phyloP scores from a whole-genome alignment of 2,113 vertebrate genomes.

The Triplophysa siluroides region DNA sequence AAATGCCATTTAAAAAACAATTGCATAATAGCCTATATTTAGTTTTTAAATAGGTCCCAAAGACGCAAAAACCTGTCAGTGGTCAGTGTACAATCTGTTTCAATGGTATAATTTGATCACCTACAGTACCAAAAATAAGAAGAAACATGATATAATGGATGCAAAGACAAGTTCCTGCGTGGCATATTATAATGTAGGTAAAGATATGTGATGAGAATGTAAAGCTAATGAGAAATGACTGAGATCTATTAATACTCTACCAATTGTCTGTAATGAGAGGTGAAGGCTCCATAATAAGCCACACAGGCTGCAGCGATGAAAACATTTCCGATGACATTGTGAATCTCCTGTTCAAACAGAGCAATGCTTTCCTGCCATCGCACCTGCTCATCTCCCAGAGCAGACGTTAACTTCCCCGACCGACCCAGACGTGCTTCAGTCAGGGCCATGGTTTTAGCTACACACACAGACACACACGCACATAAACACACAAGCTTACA shows the following conservation, averaged over 20 bases:
- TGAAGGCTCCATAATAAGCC: conserved; percentile 84
- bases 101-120: neutral
- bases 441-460: conserved; percentile 79
- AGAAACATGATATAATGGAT: neutral
- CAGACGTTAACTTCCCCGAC: conserved; percentile 79
- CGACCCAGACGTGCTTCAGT: conserved; percentile 76
- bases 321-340: conserved; percentile 80
- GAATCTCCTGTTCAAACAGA: conserved; percentile 78
- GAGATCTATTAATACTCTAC: conserved; percentile 57
- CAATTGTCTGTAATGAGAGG: conserved; percentile 79
- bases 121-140: neutral
- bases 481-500: neutral
- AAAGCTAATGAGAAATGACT: neutral
- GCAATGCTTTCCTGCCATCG: conserved; percentile 82
- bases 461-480: conserved; percentile 6
- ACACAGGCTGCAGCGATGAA: conserved; percentile 86
- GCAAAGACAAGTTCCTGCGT: neutral
- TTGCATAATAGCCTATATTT: too few relatives aligned
- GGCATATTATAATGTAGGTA: neutral
- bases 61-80: too few relatives aligned
- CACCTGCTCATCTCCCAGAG: conserved; percentile 81
- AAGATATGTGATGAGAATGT: neutral
- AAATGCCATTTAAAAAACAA: too few relatives aligned
- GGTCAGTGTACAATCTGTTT: neutral
- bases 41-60: neutral